Conservation (phyloP, 64 coral and sea anemone genomes). For the Astreopora myriophthalma region DNA sequence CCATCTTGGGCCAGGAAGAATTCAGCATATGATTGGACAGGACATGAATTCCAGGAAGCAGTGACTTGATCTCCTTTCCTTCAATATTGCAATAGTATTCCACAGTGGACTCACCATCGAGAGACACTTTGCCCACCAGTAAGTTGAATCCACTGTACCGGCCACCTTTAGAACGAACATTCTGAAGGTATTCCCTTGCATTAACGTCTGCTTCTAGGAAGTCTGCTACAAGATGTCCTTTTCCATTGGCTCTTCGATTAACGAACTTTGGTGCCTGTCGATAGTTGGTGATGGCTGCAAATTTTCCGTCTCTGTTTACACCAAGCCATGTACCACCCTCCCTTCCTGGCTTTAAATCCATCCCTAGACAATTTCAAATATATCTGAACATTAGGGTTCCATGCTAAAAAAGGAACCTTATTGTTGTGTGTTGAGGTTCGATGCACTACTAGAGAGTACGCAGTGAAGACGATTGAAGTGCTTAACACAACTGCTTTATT, state of each 20-base stretch:
- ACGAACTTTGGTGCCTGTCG: slow-evolving; percentile 56
- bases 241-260: slow-evolving; percentile 54
- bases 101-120: slow-evolving; percentile 43
- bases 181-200: slow-evolving; percentile 37
- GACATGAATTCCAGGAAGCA: slow-evolving; percentile 81
- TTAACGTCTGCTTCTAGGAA: slow-evolving; percentile 74
- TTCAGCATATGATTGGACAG: slow-evolving; percentile 81
- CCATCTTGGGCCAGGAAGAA: slow-evolving; percentile 83
- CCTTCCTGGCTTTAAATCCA: slow-evolving; percentile 79
- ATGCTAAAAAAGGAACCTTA: no score
- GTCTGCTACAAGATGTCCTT: slow-evolving; percentile 74
- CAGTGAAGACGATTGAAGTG: no score
- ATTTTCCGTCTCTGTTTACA: slow-evolving; percentile 68
- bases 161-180: slow-evolving; percentile 35
- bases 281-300: slow-evolving; percentile 90
- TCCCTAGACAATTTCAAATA: slow-evolving; percentile 61
- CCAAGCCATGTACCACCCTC: slow-evolving; percentile 93
- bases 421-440: no score
- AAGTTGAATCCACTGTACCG: slow-evolving; percentile 91
- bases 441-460: no score
- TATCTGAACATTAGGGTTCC: no score
- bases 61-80: slow-evolving; percentile 26
- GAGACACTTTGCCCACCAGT: slow-evolving; percentile 70
- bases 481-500: no score
- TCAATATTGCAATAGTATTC: slow-evolving; percentile 89